Percentiles rank a stretch among this genome's conserved stretches.
Conservation (phyloP, 2,888 invertebrate genomes). For the Cheilosia pagana region DNA sequence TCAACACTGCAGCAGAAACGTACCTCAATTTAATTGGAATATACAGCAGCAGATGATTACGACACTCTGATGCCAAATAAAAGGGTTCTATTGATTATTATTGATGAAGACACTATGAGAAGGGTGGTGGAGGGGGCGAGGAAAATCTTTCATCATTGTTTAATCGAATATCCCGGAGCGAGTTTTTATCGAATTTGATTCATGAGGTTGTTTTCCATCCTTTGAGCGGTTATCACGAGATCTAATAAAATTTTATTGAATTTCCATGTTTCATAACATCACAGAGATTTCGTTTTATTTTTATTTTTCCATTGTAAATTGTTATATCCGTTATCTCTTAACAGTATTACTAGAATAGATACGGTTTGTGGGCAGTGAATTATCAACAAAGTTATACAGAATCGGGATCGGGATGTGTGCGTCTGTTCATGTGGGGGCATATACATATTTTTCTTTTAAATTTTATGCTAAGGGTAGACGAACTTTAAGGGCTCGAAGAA, state of each 20-base stretch:
- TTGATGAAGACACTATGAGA: slow-evolving; percentile 51
- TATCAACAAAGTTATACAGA: too few species aligned
- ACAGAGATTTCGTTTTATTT: slow-evolving; percentile 9
- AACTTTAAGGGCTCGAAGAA: neutral
- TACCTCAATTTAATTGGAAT: slow-evolving; percentile 68
- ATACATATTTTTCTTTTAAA: too few species aligned
- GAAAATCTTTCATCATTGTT: slow-evolving; percentile 58
- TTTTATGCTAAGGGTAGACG: too few species aligned
- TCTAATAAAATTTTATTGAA: slow-evolving; percentile 69
- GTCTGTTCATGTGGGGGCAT: too few species aligned
- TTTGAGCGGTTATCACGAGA: slow-evolving; percentile 67
- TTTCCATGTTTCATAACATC: slow-evolving; percentile 65
- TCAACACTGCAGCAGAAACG: slow-evolving; percentile 68
- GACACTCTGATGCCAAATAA: slow-evolving; percentile 48
- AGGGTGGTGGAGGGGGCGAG: too few species aligned
- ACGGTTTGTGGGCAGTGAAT: too few species aligned
- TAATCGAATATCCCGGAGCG: slow-evolving; percentile 51
- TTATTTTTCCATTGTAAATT: slow-evolving; percentile 4
- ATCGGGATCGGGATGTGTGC: too few species aligned
- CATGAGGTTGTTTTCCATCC: slow-evolving; percentile 61
- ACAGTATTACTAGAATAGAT: neutral
- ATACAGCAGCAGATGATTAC: slow-evolving; percentile 55
- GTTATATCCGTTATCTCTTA: neutral
- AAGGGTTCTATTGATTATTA: slow-evolving; percentile 70
- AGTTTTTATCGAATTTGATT: slow-evolving; percentile 54